A percentile compares a stretch with the other conserved stretches of the same genome.
Conservation (phyloP, 2,888 invertebrate species). For the Scaptomyza polygonia region DNA sequence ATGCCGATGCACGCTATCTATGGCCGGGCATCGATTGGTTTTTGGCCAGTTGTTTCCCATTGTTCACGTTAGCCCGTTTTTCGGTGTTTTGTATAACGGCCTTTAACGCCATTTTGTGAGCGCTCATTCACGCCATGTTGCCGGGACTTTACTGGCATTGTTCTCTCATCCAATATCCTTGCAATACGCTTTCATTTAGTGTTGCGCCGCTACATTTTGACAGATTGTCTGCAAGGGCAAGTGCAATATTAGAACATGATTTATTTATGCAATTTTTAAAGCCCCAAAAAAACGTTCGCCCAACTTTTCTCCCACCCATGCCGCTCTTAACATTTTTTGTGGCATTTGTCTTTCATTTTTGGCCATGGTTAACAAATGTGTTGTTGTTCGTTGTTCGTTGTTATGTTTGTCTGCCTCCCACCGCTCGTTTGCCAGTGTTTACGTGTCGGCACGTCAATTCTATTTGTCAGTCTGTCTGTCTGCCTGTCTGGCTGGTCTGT, state of each 20-base stretch:
- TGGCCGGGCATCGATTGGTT: constrained; percentile 75
- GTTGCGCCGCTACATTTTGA: constrained; percentile 54
- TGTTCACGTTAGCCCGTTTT: constrained; percentile 48
- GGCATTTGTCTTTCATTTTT: constrained; percentile 78
- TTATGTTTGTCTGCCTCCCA: constrained; percentile 3
- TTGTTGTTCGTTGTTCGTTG: constrained; percentile 33
- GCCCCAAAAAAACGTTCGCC: constrained; percentile 49
- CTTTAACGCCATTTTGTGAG: constrained; percentile 81
- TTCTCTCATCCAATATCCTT: constrained; percentile 1
- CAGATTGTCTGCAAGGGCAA: constrained; percentile 80
- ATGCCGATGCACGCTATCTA: constrained; percentile 68
- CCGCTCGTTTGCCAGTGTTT: constrained; percentile 29
- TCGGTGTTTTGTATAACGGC: constrained; percentile 63
- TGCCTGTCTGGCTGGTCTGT: constrained; percentile 12
- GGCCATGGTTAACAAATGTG: constrained; percentile 70
- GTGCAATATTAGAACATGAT: constrained; percentile 82
- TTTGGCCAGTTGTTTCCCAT: constrained; percentile 34
- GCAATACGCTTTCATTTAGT: constrained; percentile 15
- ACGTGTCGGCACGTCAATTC: constrained; percentile 80
- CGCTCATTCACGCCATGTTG: constrained; percentile 71
- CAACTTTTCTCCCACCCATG: constrained; percentile 12
- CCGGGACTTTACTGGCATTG: constrained; percentile 11
- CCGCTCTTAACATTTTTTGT: background rate
- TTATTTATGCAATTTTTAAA: constrained; percentile 82
- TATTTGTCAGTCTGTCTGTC: constrained; percentile 62